Evolutionary conservation across 2,888 invertebrate species (phyloP), one percentile per base, ranked within the genome.

Genomic region (Lomographa bimaculata): DNA sequence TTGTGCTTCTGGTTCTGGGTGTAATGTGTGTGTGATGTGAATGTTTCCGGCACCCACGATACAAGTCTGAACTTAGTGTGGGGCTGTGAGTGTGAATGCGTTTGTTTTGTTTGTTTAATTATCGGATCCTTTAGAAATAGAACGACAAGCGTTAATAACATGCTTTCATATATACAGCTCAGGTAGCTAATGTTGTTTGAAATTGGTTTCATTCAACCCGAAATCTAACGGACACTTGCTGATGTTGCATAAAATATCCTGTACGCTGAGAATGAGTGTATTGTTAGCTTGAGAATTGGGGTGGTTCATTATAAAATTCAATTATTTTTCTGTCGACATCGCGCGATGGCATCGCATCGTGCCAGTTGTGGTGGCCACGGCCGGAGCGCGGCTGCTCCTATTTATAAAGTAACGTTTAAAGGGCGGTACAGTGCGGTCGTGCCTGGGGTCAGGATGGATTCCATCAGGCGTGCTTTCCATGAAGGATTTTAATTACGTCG

Each of bases 401-500:
- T 84, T 84, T 83, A 81, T 83, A 82, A 74, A 78, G 74, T 72
- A 75, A 74, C 75, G 73, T 71, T 74, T 77, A 78, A 76, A 78
- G 77, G 83, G 79, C 75, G 76, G 73, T 71, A 64, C 67, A 52
- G 72, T 61, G 72, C 76, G 71, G 77, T 79, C 84, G 81, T 75
- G 82, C 70, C 69, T 71, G 71, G 65, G 83, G 81, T 81, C 82
- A 81, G 77, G 74, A 79, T 74, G 83, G 78, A 85, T 84, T 81
- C 84, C 84, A 80, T 82, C 80, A 81, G 79, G 77, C 82, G 71
- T 70, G 75, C 79, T 81, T 81, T 80, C 84, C 82, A 80, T 86
- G 86, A 84, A 87, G 84, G 86, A 85, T 86, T 87, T 86, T 87
- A 89, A 89, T 89, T 87, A 87, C 83, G 75, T 71, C 68, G 75